Evolutionary conservation across 2,113 vertebrate species (phyloP).

Genomic region (Odontophorus gujanensis): DNA sequence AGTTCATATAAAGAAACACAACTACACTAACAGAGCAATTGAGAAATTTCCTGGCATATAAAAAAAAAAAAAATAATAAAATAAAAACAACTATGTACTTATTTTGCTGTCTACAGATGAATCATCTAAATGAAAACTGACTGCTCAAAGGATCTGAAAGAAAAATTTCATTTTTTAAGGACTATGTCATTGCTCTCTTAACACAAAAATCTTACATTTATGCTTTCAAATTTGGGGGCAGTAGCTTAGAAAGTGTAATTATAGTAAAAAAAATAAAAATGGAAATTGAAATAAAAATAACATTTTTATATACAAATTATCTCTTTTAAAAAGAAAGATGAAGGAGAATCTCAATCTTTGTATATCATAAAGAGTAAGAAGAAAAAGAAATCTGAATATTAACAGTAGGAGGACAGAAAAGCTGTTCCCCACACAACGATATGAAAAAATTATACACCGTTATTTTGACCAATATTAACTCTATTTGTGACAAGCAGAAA

Average conservation of each 20-base stretch:
- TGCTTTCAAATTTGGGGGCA: background rate
- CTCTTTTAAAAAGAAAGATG: background rate
- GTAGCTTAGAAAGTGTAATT: background rate
- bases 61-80: background rate
- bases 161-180: background rate
- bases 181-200: background rate
- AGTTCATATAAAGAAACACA: background rate
- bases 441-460: background rate
- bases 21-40: background rate
- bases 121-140: background rate
- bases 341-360: background rate
- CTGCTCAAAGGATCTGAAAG: background rate
- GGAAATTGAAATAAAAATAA: background rate
- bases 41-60: background rate
- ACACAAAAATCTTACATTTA: background rate
- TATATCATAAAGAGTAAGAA: background rate
- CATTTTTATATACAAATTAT: background rate
- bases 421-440: background rate
- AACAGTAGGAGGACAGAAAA: background rate
- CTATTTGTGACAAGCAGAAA: background rate
- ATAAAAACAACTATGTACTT: fast-evolving
- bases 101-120: background rate
- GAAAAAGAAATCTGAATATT: background rate
- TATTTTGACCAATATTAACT: background rate
- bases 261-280: background rate